phyloP scores from a whole-genome alignment of 2,113 vertebrate genomes.

The Colossoma macropomum region DNA sequence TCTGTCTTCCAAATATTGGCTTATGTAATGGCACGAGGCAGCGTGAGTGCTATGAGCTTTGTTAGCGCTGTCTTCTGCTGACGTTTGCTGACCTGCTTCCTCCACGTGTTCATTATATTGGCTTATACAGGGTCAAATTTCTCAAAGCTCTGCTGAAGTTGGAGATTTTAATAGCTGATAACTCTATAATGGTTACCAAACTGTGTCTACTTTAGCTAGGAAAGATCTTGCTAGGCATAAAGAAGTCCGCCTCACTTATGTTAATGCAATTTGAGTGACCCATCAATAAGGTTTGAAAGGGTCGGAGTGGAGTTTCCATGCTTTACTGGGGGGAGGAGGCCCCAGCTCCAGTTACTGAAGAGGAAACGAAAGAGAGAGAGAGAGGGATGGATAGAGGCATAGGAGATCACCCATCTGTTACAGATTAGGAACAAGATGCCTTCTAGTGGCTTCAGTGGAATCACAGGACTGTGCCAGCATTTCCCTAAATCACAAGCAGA shows the following conservation, averaged over 20 bases:
- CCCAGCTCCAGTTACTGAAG: slow-evolving; percentile 5
- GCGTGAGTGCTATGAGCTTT: background rate
- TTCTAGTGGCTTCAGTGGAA: slow-evolving; percentile 66
- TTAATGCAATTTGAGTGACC: slow-evolving; percentile 39
- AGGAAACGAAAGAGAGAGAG: background rate
- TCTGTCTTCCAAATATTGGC: slow-evolving; percentile 64
- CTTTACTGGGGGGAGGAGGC: slow-evolving; percentile 47
- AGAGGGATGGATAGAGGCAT: slow-evolving; percentile 39
- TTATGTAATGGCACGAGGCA: slow-evolving; percentile 41
- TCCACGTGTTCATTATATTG: slow-evolving; percentile 2
- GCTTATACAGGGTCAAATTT: slow-evolving; percentile 19
- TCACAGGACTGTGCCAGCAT: slow-evolving; percentile 60
- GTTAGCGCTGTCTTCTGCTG: slow-evolving; percentile 8
- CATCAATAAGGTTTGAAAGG: slow-evolving; percentile 47
- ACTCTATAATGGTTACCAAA: slow-evolving; percentile 32
- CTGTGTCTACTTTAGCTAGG: slow-evolving; percentile 14
- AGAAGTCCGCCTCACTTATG: background rate
- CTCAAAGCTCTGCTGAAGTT: background rate
- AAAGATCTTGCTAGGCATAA: background rate
- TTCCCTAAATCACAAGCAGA: slow-evolving; percentile 59
- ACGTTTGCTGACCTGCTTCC: slow-evolving; percentile 1
- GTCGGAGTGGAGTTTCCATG: slow-evolving; percentile 60
- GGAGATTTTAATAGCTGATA: slow-evolving; percentile 13
- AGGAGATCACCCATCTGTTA: slow-evolving; percentile 69
- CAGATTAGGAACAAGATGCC: slow-evolving; percentile 72